A percentile compares a stretch with the other conserved stretches of the same genome.
Conservation (phyloP, 2,888 invertebrate species). For the Volucella inanis region DNA sequence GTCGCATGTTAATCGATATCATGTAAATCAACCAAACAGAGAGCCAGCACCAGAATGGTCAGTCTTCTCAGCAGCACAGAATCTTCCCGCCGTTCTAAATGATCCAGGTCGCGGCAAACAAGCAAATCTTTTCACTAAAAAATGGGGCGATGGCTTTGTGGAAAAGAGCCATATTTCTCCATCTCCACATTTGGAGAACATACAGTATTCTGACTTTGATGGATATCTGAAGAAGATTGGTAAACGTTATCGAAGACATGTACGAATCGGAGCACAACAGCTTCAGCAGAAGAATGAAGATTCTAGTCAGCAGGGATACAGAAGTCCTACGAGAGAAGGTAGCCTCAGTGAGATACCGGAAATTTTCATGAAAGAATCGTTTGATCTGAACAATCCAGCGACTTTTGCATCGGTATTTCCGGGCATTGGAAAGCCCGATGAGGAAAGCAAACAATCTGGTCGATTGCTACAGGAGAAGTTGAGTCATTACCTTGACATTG, state of each 20-base stretch:
- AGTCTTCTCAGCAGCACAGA: constrained; percentile 93
- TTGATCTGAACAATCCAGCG: constrained; percentile 90
- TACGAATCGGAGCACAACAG: constrained; percentile 82
- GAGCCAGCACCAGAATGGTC: constrained; percentile 84
- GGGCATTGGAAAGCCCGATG: constrained; percentile 84
- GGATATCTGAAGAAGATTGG: constrained; percentile 91
- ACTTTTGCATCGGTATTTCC: constrained; percentile 94
- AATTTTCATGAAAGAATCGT: constrained; percentile 91
- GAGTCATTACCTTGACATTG: constrained; percentile 96
- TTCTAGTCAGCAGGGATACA: constrained; percentile 63
- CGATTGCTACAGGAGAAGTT: constrained; percentile 93
- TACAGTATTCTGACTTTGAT: constrained; percentile 93
- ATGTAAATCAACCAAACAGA: constrained; percentile 83
- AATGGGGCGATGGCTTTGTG: constrained; percentile 98
- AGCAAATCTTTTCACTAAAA: constrained; percentile 96
- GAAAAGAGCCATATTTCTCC: constrained; percentile 91
- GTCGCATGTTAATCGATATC: constrained; percentile 90
- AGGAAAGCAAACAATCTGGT: constrained; percentile 83
- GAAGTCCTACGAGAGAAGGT: constrained; percentile 75
- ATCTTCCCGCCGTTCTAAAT: constrained; percentile 96
- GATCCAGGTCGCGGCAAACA: constrained; percentile 96
- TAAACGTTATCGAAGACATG: constrained; percentile 87
- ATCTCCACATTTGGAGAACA: constrained; percentile 92
- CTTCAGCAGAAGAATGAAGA: constrained; percentile 74
- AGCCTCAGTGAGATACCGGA: constrained; percentile 89